Evolutionary conservation across 2,888 invertebrate genomes (phyloP), one percentile per base, ranked within the genome.

Genomic region (Agrochola lota): DNA sequence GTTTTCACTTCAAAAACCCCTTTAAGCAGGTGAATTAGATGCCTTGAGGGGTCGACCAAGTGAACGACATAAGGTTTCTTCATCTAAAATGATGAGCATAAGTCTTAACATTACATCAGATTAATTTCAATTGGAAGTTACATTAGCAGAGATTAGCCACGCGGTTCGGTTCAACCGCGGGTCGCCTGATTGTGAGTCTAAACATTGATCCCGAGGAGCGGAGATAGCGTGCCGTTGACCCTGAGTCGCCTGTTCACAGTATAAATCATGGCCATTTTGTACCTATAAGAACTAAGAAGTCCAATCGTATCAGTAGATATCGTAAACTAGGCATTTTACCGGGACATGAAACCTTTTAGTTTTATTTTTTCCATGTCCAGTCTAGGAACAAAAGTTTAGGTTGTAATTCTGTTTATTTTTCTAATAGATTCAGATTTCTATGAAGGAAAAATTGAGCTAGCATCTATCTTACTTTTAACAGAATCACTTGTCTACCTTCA

Each of bases 181-280:
- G 82, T 86, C 86, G 60, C 64, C 40, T 72, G 80, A 81, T 78
- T 71, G n/a, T 70, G 7, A 63, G 52, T 66, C 60, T 82, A 71
- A 74, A 57, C 71, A 63, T 70, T 84, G 78, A 75, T 84, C 77
- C 63, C 85, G 35, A 35, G 43, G 23, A 5, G 15, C 35, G 9
- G 23, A 62, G 88, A 87, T 87, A 85, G 62, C 30, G 71, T 79
- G 87, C 71, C 74, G 68, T 83, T 86, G 81, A 88, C 86, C 80
- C 71, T 72, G 35, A 30, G 9, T 26, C 43, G 52, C 55, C 20
- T 30, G 40, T 35, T 75, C 9, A 26, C 23, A 26, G 15, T 63
- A 46, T 43, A 52, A 52, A 72, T 12, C 17, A 49, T n/a, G 17
- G 40, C 11, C 20, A 6, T 30, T 55, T 55, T 35, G 23, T 46